Base-by-base conservation (phyloP, 2,797 vertebrate species). In the Hafferia zeledoni region DNA sequence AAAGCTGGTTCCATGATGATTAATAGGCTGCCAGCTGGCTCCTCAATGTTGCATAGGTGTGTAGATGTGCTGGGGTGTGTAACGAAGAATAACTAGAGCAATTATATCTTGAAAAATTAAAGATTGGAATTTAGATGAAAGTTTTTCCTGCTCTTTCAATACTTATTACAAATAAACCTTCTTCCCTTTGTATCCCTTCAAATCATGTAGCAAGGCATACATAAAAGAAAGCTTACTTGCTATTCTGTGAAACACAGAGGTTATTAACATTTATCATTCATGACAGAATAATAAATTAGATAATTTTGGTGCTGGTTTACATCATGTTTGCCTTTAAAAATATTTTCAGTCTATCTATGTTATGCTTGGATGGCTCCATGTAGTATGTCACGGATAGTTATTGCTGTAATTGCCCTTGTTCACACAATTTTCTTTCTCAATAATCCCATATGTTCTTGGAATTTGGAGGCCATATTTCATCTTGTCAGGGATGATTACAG, bases 361-460 rank as follows among this genome's bases (percentile, higher is more conserved):
- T 96, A 33, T 47, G 90, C 93, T 92, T 93, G 93, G 89, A 85
- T 93, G 72, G 17, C 70, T 94, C 25, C 2, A 5, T 59, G 78
- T 17, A 75, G 64, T 87, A 56, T 83, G 89, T 83, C 95, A 95
- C 50, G 57, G 90, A 90, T 87, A 90, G 93, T 95, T 96, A 97
- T 68, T 95, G 91, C 93, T 91, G 6, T 96, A 95, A 96, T 97
- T 97, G 90, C 92, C 93, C 95, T 96, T 85, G 78, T 96, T 96
- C 92, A 91, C 84, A 87, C 90, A 46, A 93, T 97, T 97, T 97
- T 96, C 95, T 94, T 84, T 96, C 87, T 87, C 94, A 89, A 82
- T 76, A 94, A 96, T 96, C 84, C 89, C 97, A 87, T 96, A 92
- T 95, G 94, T 83, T 95, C 72, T 59, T 94, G 91, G 93, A 83